Percentiles rank a stretch among this genome's conserved stretches.
These are phyloP conservation scores for Chunga burmeisteri DNA, from an alignment of 2,113 vertebrate species.

Conservation along the genomic window DNA sequence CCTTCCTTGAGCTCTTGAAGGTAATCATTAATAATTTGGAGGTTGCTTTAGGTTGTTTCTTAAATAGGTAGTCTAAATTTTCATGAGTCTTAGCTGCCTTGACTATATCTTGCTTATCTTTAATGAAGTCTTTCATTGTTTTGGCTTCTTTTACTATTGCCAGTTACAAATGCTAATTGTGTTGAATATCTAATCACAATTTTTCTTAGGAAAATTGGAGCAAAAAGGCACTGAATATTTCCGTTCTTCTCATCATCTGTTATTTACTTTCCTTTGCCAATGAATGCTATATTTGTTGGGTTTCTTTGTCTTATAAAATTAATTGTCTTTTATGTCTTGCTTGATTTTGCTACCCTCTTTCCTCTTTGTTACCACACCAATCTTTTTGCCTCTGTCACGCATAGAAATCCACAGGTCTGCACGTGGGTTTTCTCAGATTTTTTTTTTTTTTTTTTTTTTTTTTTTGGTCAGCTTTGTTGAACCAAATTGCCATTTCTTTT, in stretches of 20 bases:
- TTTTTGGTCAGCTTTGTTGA: not conserved
- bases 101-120: not conserved
- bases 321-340: not conserved
- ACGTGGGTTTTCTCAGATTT: not conserved
- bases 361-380: not conserved
- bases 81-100: not conserved
- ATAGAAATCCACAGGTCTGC: not conserved
- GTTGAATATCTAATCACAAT: not conserved
- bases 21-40: not conserved
- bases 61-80: not conserved
- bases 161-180: not conserved
- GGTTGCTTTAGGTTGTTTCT: not conserved
- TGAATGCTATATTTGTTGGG: not conserved
- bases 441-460: not conserved
- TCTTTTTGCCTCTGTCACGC: not conserved
- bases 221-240: not conserved
- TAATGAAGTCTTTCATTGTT: not conserved
- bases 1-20: not conserved
- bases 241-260: not conserved
- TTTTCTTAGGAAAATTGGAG: not conserved
- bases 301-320: not conserved
- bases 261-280: not conserved
- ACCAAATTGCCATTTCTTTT: not conserved
- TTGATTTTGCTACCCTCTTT: not conserved
- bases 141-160: not conserved